Conservation (phyloP, 1,140 invertebrate genomes). For the Apis dorsata region DNA sequence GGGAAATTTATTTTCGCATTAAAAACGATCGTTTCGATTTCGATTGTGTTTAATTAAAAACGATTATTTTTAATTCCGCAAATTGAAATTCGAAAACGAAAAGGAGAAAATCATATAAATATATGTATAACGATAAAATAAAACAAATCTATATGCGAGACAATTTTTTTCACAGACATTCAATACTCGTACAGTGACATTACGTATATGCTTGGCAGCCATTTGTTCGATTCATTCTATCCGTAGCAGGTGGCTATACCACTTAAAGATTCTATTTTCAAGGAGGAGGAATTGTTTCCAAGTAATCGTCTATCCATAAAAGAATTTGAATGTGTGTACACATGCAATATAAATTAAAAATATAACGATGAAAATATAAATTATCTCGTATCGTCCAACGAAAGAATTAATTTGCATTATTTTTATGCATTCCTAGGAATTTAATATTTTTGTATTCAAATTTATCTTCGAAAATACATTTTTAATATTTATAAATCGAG, state of each 20-base stretch:
- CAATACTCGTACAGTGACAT: slow-evolving; percentile 20
- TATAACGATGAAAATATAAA: no score
- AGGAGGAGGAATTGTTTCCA: background rate
- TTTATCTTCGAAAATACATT: no score
- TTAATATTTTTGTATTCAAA: no score
- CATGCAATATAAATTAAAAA: no score
- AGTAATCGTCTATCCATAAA: background rate
- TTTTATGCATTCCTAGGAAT: no score
- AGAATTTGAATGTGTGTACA: background rate
- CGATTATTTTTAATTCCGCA: no score
- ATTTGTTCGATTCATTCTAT: slow-evolving; percentile 9
- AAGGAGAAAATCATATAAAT: background rate
- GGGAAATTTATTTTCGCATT: background rate
- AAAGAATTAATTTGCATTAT: no score
- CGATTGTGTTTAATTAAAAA: background rate
- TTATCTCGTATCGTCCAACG: no score
- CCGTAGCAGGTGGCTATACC: slow-evolving; percentile 9
- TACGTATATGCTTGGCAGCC: slow-evolving; percentile 9
- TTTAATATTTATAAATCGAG: no score
- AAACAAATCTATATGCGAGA: background rate
- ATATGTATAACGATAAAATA: background rate
- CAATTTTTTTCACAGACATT: background rate
- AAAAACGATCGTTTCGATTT: background rate
- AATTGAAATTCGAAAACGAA: background rate
- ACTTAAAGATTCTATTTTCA: slow-evolving; percentile 13